Conservation (phyloP, 2,113 vertebrate species). For the Hemichromis elongatus region DNA sequence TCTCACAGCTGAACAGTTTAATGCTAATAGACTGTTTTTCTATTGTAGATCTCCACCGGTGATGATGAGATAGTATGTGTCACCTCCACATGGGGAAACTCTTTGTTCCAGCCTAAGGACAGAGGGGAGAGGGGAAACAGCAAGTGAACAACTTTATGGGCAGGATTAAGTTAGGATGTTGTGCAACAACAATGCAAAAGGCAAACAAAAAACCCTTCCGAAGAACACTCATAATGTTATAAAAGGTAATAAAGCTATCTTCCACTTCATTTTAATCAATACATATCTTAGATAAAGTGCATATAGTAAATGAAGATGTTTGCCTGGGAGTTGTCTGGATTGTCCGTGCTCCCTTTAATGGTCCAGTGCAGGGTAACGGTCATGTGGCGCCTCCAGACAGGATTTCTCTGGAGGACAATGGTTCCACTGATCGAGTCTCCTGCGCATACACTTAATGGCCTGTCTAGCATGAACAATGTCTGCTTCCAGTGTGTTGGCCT, state of each 20-base stretch:
- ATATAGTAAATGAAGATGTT: background rate
- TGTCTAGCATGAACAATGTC: constrained; percentile 82
- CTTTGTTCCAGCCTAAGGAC: constrained; percentile 69
- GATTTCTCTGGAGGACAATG: constrained; percentile 71
- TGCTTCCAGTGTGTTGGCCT: constrained; percentile 84
- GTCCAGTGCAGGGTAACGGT: constrained; percentile 75
- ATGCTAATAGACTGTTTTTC: background rate
- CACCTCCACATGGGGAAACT: constrained; percentile 83
- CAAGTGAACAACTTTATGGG: background rate
- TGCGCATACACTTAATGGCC: constrained; percentile 53
- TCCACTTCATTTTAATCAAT: background rate
- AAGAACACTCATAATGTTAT: background rate
- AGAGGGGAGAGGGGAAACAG: background rate
- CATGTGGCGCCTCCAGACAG: constrained; percentile 80
- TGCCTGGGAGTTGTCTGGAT: constrained; percentile 50
- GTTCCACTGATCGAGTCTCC: constrained; percentile 69
- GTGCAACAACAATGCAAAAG: background rate
- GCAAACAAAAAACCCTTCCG: background rate
- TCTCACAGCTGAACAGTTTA: background rate
- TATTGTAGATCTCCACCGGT: background rate
- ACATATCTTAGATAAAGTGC: background rate
- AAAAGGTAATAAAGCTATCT: background rate
- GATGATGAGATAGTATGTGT: constrained; percentile 10
- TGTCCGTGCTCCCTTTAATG: constrained; percentile 42
- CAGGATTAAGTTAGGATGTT: background rate